Conservation (phyloP, 2,797 vertebrate genomes). For the Microctenopoma lineatum region DNA sequence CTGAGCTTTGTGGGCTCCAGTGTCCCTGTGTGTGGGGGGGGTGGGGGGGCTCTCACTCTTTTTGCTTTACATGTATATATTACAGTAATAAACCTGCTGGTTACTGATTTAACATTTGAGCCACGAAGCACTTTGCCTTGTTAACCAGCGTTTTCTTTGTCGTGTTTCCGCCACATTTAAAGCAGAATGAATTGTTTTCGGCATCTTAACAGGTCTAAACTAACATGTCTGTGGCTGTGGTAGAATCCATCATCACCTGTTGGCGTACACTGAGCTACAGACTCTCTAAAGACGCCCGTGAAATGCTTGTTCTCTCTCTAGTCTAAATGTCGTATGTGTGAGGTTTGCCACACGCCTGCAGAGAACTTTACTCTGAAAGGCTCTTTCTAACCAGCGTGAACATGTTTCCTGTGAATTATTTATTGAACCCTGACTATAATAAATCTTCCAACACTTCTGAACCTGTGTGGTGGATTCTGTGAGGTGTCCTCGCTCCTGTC, state of each 20-base stretch:
- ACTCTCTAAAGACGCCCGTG: too few species aligned
- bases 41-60: too few species aligned
- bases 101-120: too few species aligned
- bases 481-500: neutral
- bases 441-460: constrained; percentile 19
- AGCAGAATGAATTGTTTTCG: neutral
- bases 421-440: constrained; percentile 47
- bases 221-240: too few species aligned
- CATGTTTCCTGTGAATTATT: constrained; percentile 46
- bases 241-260: too few species aligned
- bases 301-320: too few species aligned
- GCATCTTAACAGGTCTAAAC: neutral
- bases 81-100: too few species aligned
- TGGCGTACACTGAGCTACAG: neutral
- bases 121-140: too few species aligned
- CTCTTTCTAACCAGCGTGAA: constrained; percentile 8
- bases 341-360: neutral
- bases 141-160: neutral
- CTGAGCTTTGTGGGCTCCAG: neutral
- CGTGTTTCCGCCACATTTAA: constrained; percentile 3
- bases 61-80: too few species aligned
- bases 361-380: neutral
- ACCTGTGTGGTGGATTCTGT: constrained; percentile 1
- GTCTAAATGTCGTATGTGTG: neutral
- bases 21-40: neutral